Percentiles rank a stretch among this genome's conserved stretches.
Evolutionary conservation across 2,113 vertebrate species (phyloP).

Genomic region (Chunga burmeisteri): DNA sequence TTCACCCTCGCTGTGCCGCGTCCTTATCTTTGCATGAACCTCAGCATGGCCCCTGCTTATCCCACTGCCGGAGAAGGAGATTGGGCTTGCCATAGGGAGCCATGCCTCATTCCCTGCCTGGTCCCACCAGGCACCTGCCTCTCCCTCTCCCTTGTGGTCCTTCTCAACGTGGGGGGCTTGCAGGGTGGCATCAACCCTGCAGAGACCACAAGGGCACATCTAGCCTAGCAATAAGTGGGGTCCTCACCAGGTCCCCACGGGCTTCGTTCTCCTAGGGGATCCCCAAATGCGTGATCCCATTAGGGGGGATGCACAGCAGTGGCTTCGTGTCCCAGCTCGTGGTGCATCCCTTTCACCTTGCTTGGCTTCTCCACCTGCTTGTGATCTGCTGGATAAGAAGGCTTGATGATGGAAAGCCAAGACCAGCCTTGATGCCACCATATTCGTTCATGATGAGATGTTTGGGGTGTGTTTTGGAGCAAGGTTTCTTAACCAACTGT

Average conservation of each 20-base stretch:
- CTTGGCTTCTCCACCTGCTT: neutral
- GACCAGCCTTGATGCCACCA: neutral
- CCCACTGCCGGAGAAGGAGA: neutral
- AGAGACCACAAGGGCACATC: neutral
- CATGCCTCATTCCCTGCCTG: neutral
- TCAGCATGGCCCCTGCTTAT: neutral
- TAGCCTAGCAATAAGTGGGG: neutral
- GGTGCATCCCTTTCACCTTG: neutral
- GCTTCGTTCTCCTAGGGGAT: neutral
- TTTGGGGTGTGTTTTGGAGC: neutral
- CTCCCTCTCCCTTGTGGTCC: neutral
- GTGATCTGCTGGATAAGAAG: neutral
- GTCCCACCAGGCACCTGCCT: neutral
- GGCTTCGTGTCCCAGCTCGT: neutral
- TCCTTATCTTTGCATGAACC: neutral
- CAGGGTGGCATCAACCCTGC: neutral
- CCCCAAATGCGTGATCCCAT: neutral
- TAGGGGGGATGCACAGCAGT: neutral
- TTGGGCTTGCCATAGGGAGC: neutral
- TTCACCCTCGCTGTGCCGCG: fast-evolving
- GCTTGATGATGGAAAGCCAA: neutral
- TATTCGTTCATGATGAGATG: neutral
- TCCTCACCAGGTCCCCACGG: neutral
- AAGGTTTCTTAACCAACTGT: neutral
- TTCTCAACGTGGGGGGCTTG: neutral